Conservation (phyloP, 2,797 vertebrate species). For the Carduelis carduelis region DNA sequence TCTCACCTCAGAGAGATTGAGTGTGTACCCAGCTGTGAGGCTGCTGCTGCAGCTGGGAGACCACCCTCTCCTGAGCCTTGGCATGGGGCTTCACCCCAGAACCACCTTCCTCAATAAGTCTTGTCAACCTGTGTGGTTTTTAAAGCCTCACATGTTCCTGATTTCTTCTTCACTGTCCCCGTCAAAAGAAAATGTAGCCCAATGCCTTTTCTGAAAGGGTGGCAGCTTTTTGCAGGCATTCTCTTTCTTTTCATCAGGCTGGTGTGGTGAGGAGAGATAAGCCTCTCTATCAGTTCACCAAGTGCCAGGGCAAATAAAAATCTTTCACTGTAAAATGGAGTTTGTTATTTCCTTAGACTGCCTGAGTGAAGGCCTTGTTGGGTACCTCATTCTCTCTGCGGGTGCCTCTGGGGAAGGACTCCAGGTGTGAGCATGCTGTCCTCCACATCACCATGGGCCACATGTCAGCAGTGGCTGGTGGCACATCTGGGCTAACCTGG, state of each 20-base stretch:
- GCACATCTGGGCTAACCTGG: accelerated
- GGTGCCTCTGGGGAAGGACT: neutral
- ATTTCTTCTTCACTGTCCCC: neutral
- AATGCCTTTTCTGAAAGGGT: neutral
- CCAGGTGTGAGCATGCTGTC: accelerated
- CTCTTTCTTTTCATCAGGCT: neutral
- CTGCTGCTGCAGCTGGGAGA: neutral
- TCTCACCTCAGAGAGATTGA: neutral
- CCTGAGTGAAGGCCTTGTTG: neutral
- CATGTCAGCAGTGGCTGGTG: neutral
- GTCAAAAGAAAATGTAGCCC: neutral
- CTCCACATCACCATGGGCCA: accelerated
- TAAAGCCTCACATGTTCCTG: neutral
- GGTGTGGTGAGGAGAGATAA: neutral
- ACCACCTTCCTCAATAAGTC: accelerated
- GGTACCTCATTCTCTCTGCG: neutral
- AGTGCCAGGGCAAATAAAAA: neutral
- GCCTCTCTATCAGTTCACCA: neutral
- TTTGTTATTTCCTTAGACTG: neutral
- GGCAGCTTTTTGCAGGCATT: neutral
- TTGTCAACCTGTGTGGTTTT: neutral
- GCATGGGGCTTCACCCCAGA: neutral
- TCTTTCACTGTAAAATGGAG: neutral
- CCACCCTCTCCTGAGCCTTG: neutral
- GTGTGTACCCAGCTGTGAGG: neutral